Evolutionary conservation across 2,797 vertebrate genomes (phyloP).

Genomic region (Oophaga sylvatica): DNA sequence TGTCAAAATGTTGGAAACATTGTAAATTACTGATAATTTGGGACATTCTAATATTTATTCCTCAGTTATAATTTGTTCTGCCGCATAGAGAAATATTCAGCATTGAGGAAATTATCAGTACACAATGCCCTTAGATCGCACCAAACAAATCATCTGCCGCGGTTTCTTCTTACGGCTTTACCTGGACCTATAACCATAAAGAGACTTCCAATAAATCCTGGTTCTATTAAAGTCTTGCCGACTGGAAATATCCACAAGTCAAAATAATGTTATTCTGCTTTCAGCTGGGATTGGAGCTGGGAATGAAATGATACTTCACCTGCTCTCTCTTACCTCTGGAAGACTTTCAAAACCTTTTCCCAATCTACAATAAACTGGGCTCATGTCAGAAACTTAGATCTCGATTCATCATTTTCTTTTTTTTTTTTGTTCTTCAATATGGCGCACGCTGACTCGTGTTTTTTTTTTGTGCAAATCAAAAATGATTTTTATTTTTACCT

Average conservation of each 20-base stretch:
- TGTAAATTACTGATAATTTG: not conserved
- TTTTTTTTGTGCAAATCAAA: no score
- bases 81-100: not conserved
- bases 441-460: no score
- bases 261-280: slow-evolving; percentile 14
- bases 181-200: slow-evolving; percentile 15
- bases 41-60: not conserved
- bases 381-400: not conserved
- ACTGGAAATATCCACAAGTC: slow-evolving; percentile 31
- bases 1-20: not conserved
- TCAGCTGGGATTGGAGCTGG: not conserved
- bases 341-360: slow-evolving; percentile 5
- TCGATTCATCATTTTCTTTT: no score
- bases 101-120: not conserved
- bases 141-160: not conserved
- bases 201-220: slow-evolving; percentile 13
- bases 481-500: no score
- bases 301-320: slow-evolving; percentile 2
- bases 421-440: no score
- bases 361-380: not conserved
- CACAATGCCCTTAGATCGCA: not conserved
- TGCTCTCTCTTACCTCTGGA: not conserved
- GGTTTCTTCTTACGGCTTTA: not conserved
- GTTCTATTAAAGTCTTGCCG: slow-evolving; percentile 17
- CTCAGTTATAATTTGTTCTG: not conserved